Conservation (phyloP, 2,113 vertebrate genomes). For the Hypanus sabinus region DNA sequence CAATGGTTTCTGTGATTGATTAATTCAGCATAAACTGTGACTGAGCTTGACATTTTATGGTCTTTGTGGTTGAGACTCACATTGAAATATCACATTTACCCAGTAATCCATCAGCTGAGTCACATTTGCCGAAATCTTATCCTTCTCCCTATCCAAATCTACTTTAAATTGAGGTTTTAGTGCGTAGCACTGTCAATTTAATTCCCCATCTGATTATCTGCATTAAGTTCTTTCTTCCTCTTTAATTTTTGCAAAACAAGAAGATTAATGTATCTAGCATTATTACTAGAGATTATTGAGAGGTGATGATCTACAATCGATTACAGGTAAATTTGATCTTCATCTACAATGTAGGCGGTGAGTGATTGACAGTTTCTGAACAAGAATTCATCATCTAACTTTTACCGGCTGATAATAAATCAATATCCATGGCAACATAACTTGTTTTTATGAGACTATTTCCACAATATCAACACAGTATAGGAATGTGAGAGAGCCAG, state of each 20-base stretch:
- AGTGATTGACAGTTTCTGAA: neutral
- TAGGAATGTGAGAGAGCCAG: neutral
- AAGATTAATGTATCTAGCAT: neutral
- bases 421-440: neutral
- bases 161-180: neutral
- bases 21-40: neutral
- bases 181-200: neutral
- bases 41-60: neutral
- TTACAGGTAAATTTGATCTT: conserved; percentile 9
- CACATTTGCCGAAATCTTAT: neutral
- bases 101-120: conserved; percentile 9
- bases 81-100: neutral
- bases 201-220: neutral
- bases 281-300: conserved; percentile 18
- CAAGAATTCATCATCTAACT: conserved; percentile 2
- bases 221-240: neutral
- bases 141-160: neutral
- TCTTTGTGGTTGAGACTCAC: neutral
- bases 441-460: neutral
- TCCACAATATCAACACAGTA: neutral
- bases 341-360: neutral
- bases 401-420: conserved; percentile 15
- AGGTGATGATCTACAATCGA: neutral
- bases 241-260: neutral
- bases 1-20: neutral